Conservation (phyloP, 2,113 vertebrate genomes). For the Pardalotus punctatus region DNA sequence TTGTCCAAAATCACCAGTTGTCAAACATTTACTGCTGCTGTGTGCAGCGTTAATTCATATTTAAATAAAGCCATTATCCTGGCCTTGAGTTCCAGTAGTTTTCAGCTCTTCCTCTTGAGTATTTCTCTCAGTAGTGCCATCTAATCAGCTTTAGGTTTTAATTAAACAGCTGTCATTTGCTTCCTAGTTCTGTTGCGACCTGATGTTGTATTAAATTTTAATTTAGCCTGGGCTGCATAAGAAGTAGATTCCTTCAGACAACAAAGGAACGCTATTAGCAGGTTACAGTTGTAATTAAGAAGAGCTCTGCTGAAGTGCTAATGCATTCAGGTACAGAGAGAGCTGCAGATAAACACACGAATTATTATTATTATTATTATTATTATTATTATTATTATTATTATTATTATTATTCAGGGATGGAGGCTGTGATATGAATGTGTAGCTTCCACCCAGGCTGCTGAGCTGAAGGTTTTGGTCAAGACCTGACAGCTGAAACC, state of each 20-base stretch:
- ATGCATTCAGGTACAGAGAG: slow-evolving; percentile 19
- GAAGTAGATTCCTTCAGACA: slow-evolving; percentile 69
- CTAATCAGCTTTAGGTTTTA: slow-evolving; percentile 73
- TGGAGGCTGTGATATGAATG: background rate
- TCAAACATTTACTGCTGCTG: slow-evolving; percentile 36
- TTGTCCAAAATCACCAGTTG: slow-evolving; percentile 48
- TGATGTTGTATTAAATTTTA: slow-evolving; percentile 77
- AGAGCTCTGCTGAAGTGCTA: slow-evolving; percentile 51
- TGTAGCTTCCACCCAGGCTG: background rate
- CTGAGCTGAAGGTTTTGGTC: background rate
- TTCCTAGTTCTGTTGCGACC: slow-evolving; percentile 70
- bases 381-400: background rate
- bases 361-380: background rate
- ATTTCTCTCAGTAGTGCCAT: slow-evolving; percentile 64
- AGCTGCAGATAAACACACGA: background rate
- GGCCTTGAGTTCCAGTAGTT: slow-evolving; percentile 56
- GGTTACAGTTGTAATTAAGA: slow-evolving; percentile 70
- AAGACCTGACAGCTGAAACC: background rate
- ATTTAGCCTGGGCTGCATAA: slow-evolving; percentile 66
- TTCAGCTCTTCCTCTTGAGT: slow-evolving; percentile 59
- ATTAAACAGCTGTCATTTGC: slow-evolving; percentile 74
- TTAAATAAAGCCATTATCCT: slow-evolving; percentile 65
- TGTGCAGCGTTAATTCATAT: slow-evolving; percentile 33
- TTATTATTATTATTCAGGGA: background rate
- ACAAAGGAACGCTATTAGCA: slow-evolving; percentile 66